Percentiles rank a stretch among this genome's conserved stretches.
phyloP scores from a whole-genome alignment of 2,113 vertebrate species.

The Eubucco bourcierii region DNA sequence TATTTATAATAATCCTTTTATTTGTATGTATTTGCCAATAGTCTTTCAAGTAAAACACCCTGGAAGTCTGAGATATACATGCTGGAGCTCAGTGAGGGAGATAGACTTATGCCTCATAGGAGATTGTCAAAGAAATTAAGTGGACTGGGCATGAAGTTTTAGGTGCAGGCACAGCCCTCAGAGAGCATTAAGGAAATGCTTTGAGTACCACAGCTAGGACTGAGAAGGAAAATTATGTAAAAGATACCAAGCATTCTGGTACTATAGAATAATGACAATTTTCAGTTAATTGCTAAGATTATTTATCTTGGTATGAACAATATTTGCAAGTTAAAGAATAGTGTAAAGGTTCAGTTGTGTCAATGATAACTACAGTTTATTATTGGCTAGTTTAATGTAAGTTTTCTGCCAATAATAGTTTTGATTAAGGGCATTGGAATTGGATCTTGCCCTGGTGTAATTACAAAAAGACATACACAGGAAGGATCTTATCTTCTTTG shows the following conservation, averaged over 20 bases:
- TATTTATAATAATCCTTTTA: constrained; percentile 21
- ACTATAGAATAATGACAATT: background rate
- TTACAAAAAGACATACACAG: background rate
- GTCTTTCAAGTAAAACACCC: background rate
- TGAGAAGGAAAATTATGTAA: background rate
- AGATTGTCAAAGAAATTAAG: constrained; percentile 8
- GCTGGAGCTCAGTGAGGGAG: background rate
- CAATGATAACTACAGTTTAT: background rate
- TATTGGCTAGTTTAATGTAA: background rate
- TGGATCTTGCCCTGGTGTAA: background rate
- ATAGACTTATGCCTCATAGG: background rate
- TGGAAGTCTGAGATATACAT: background rate
- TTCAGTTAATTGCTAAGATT: background rate
- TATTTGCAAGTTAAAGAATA: background rate
- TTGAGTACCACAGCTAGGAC: background rate
- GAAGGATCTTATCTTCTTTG: background rate
- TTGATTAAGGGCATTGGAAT: background rate
- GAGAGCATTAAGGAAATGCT: background rate
- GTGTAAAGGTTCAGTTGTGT: background rate
- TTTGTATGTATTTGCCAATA: background rate
- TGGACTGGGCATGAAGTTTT: background rate
- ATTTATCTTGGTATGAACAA: background rate
- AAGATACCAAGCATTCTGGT: background rate
- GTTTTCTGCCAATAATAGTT: background rate
- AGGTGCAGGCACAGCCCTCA: background rate